These are phyloP conservation scores for Dendrolimus houi DNA, from an alignment of 2,888 invertebrate species.

Conservation along the genomic window DNA sequence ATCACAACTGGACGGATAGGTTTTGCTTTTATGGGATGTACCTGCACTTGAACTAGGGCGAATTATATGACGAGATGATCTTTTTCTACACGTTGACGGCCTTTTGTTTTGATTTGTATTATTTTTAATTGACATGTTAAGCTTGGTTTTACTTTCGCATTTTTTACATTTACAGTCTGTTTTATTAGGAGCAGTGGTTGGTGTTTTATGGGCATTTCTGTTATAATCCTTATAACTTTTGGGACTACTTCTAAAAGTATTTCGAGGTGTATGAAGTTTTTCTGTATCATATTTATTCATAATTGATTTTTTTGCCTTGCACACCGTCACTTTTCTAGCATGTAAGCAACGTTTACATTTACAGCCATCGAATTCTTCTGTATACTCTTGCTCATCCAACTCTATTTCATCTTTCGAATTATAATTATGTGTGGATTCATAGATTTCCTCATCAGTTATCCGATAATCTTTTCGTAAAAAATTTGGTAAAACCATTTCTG, in stretches of 20 bases:
- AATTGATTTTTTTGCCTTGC: conserved; percentile 11
- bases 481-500: conserved; percentile 55
- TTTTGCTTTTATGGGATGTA: not conserved
- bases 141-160: conserved; percentile 9
- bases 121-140: not conserved
- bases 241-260: conserved; percentile 28
- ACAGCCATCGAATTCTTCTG: conserved; percentile 22
- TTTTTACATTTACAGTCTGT: conserved; percentile 19
- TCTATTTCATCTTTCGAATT: conserved; percentile 14
- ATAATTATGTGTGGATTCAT: conserved; percentile 20
- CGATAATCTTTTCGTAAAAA: conserved; percentile 32
- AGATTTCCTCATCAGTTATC: conserved; percentile 26
- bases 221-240: conserved; percentile 9
- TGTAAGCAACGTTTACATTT: conserved; percentile 29
- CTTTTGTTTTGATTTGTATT: conserved; percentile 19
- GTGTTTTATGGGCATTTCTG: conserved; percentile 7
- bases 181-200: conserved; percentile 11
- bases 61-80: not conserved
- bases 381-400: conserved; percentile 15
- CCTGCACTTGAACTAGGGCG: not conserved
- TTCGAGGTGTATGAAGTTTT: conserved; percentile 33
- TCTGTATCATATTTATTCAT: conserved; percentile 12
- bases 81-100: not conserved
- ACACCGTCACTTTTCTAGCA: conserved; percentile 13
- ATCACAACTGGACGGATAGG: not conserved